These are phyloP conservation scores for Cheilosia soror DNA, from an alignment of 2,888 invertebrate genomes.

Conservation along the genomic window DNA sequence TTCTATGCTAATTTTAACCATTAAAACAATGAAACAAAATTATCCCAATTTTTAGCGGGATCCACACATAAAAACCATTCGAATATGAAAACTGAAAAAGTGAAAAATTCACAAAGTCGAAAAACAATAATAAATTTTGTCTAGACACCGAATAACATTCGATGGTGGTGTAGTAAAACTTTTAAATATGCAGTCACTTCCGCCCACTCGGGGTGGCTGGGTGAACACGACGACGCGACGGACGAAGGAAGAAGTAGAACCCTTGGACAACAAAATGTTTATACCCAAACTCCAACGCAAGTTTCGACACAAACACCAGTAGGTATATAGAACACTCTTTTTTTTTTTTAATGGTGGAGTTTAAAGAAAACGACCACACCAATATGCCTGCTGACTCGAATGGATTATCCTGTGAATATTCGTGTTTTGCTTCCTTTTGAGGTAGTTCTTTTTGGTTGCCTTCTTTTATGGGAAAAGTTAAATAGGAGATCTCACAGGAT, in stretches of 20 bases:
- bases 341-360: background rate
- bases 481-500: slow-evolving; percentile 71
- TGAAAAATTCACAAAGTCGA: slow-evolving; percentile 60
- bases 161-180: slow-evolving; percentile 41
- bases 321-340: no score
- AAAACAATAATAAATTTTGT: slow-evolving; percentile 63
- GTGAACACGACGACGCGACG: background rate
- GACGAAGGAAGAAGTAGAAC: slow-evolving; percentile 5
- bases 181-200: slow-evolving; percentile 42
- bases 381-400: slow-evolving; percentile 44
- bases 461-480: slow-evolving; percentile 72
- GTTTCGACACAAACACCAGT: background rate
- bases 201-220: background rate
- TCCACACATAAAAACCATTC: slow-evolving; percentile 43
- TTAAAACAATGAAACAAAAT: slow-evolving; percentile 70
- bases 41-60: slow-evolving; percentile 44
- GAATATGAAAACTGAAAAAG: slow-evolving; percentile 57
- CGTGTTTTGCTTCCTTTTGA: background rate
- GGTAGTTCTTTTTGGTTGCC: background rate
- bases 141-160: slow-evolving; percentile 64
- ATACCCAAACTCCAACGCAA: background rate
- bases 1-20: slow-evolving; percentile 61
- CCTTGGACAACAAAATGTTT: slow-evolving; percentile 38
- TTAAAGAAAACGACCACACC: slow-evolving; percentile 34
- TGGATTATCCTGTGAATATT: slow-evolving; percentile 48